These are phyloP conservation scores for Cirrhinus molitorella DNA, from an alignment of 2,797 vertebrate genomes.

Conservation along the genomic window DNA sequence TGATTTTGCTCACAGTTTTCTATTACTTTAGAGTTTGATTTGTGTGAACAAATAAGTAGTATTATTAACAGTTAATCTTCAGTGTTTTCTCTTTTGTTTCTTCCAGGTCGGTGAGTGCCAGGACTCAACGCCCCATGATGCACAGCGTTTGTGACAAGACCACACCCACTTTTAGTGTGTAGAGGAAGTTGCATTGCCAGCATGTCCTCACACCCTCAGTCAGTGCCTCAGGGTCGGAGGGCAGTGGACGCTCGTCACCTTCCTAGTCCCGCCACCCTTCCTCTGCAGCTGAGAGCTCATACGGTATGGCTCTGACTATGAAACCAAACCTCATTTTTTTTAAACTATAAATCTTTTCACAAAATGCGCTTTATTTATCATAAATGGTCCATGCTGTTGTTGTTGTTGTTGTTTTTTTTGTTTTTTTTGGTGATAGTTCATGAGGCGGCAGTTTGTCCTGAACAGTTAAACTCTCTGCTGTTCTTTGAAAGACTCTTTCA, in stretches of 20 bases:
- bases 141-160: constrained; percentile 64
- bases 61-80: neutral
- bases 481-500: no score
- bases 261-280: constrained; percentile 74
- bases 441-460: no score
- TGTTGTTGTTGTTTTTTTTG: neutral
- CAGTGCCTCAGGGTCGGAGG: constrained; percentile 79
- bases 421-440: no score
- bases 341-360: neutral
- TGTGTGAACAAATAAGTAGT: neutral
- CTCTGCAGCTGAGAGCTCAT: constrained; percentile 81
- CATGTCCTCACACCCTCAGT: constrained; percentile 83
- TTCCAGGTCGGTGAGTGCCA: constrained; percentile 71
- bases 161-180: constrained; percentile 75
- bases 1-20: neutral
- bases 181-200: constrained; percentile 81
- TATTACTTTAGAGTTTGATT: neutral
- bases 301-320: constrained; percentile 68
- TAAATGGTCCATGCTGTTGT: no score
- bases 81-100: constrained; percentile 8
- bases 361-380: neutral
- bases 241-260: constrained; percentile 79
- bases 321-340: neutral
- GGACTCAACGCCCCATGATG: constrained; percentile 70
- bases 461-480: no score